Evolutionary conservation across 1,140 invertebrate genomes (phyloP), one percentile per base, ranked within the genome.

Genomic region (Halictus rubicundus): DNA sequence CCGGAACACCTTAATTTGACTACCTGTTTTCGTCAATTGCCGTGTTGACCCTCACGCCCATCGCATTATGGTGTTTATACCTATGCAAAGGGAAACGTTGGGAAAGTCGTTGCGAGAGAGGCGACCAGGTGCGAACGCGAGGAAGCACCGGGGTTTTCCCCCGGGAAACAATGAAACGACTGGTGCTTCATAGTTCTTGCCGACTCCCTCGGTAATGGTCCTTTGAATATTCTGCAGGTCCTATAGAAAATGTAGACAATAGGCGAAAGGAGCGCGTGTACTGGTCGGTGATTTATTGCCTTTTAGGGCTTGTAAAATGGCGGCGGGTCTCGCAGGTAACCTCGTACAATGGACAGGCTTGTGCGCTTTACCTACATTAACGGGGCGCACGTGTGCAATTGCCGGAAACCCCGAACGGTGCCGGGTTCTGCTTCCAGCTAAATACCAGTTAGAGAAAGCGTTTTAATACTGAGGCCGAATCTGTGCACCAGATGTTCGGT

Each of bases 401-500:
- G 60, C 32, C 46, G 68, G 82, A 84, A 80, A 80, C 88, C 85
- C 82, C 84, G 66, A 57, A 84, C 69, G 82, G 88, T 82, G 85
- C 86, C 71, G 81, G 81, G 42, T 46, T 5, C 25, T 63, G 64
- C 78, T 76, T 42, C 77, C 60, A 81, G 65, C 69, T 78, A 68
- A 80, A 81, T 81, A 74, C 71, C 71, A 68, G 75, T 83, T 74
- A 82, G 66, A 70, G 68, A 49, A 81, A 78, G 68, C 65, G 32
- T 79, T 72, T 61, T 57, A 78, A 57, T 64, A 9, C 49, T 37
- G 8, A 4, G 52, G 6, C 60, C 39, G 37, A 23, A 76, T 88
- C 89, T 90, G 89, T 74, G 73, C 70, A 59, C 89, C 89, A 90
- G 88, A 90, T 90, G 89, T 85, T 68, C 25, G 68, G 59, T n/a